Base-by-base conservation (phyloP, 2,888 invertebrate genomes). In the Zhuqinia jingwanae region DNA sequence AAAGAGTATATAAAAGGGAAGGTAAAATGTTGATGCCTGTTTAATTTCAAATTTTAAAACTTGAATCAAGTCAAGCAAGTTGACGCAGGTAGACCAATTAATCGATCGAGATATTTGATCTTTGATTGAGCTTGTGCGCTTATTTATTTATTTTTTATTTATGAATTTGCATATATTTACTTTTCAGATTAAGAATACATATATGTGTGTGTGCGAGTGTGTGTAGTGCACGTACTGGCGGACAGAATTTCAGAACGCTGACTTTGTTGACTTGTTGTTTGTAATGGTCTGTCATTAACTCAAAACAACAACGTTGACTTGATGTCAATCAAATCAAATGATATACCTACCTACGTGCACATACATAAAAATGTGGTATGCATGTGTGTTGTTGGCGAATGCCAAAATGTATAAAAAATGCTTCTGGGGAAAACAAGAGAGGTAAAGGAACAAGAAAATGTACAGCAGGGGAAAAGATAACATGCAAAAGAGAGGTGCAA, bases 81-180 rank as follows among this genome's bases (percentile, higher is more conserved):
- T 36, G 20, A 53, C 27, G 60, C 68, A 17, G 60, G 47, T 47
- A 70, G 27, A 22, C 47, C 45, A 47, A 50, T 27, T 27, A 70
- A 70, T 70, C 27, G 27, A 47, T 42, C 27, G 27, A 27, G 36
- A 70, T 50, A 70, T 70, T 70, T 70, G 45, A 70, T 70, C 70
- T 70, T 10, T 70, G 70, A 70, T 70, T 70, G 47, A 45, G 70
- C 47, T 47, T 70, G 70, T 47, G 22, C 17, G 47, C 47, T 15
- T 70, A n/a, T 70, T 47, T 70, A 70, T 50, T 70, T 70, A 45
- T 6, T 8, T 63, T 50, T 70, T 70, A 45, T 6, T 8, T 63
- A 25, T 25, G 45, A 70, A 70, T 47, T 70, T 47, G 70, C 47
- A 65, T 65, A 11, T 65, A n/a, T 30, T 65, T 50, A 10, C 50